Evolutionary conservation across 1,140 invertebrate species (phyloP).

Genomic region (Oscheius sp.): DNA sequence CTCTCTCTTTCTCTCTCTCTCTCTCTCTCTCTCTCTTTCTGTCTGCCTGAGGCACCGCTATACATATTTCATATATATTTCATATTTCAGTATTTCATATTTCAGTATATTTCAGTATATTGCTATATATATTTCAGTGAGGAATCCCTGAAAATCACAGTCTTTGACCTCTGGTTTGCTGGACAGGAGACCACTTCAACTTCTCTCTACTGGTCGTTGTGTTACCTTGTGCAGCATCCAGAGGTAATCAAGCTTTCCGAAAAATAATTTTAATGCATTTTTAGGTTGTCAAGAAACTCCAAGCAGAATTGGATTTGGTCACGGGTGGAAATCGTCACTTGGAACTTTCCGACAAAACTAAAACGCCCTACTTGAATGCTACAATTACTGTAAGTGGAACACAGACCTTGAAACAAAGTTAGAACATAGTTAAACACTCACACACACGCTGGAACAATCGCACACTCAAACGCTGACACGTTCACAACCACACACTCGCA

Average conservation of each 20-base stretch:
- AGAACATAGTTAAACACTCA: no score
- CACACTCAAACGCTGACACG: neutral
- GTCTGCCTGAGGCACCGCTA: no score
- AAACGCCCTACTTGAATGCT: conserved; percentile 21
- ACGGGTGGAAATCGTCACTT: conserved; percentile 20
- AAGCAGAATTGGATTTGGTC: conserved; percentile 15
- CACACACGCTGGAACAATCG: no score
- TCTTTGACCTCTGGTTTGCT: conserved; percentile 34
- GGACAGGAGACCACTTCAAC: conserved; percentile 31
- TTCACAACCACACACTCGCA: no score
- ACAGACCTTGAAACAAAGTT: no score
- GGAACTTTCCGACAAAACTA: conserved; percentile 15
- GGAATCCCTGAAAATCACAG: neutral
- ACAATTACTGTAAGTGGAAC: conserved; percentile 24
- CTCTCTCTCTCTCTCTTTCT: no score
- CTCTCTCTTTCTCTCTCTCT: no score
- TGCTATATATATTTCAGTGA: conserved; percentile 7
- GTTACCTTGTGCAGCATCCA: conserved; percentile 23
- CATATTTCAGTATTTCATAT: no score
- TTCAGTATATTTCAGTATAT: no score
- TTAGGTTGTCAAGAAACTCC: conserved; percentile 2
- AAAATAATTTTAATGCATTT: neutral
- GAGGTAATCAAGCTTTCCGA: neutral
- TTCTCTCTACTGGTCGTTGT: conserved; percentile 23
- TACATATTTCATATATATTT: no score